phyloP scores from a whole-genome alignment of 2,113 vertebrate species.

The Chelonoidis abingdonii region DNA sequence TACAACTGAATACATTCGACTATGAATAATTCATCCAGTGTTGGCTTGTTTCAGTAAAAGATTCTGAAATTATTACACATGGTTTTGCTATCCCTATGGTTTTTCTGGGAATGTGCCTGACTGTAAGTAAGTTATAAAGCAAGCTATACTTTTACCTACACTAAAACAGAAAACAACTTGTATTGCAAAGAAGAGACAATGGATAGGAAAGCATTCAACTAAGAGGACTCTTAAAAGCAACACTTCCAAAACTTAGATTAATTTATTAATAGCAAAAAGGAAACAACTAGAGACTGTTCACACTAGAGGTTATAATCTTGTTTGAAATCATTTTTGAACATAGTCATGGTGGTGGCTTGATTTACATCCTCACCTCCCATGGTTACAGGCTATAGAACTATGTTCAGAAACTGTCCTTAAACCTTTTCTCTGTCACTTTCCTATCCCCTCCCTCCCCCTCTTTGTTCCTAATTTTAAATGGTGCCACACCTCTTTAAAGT shows the following conservation, averaged over 20 bases:
- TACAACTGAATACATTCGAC: neutral
- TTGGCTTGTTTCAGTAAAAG: neutral
- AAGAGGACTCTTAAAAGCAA: neutral
- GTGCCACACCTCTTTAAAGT: neutral
- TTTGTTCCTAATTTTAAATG: neutral
- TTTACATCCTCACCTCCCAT: neutral
- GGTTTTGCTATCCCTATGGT: neutral
- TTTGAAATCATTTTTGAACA: neutral
- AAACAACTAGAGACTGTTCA: rapidly evolving
- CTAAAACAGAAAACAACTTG: neutral
- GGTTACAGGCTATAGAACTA: rapidly evolving
- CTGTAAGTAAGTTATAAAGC: neutral
- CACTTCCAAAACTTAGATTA: neutral
- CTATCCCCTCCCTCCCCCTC: neutral
- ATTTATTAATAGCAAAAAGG: neutral
- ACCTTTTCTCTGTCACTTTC: neutral
- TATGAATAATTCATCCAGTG: neutral
- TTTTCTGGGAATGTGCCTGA: neutral
- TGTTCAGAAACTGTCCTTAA: neutral
- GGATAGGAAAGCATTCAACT: neutral
- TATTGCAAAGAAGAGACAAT: neutral
- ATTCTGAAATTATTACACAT: neutral
- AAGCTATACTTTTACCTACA: neutral
- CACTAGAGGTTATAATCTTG: neutral
- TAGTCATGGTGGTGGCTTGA: neutral